These are phyloP conservation scores for Hyles lineata DNA, from an alignment of 2,888 invertebrate species.

Conservation along the genomic window DNA sequence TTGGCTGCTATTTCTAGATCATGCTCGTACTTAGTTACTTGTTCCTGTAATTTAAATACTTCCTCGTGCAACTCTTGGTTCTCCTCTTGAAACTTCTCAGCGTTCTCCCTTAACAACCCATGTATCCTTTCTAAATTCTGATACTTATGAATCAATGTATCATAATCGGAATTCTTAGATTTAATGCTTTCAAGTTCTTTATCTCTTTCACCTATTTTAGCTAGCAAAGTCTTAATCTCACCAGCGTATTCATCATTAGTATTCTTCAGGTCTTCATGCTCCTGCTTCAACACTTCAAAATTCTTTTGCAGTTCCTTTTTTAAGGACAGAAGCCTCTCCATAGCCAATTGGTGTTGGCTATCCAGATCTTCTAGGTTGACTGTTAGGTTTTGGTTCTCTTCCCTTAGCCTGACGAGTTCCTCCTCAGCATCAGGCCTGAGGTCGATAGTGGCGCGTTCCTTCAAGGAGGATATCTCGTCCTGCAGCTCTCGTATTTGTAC, in stretches of 20 bases:
- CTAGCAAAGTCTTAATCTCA: conserved; percentile 72
- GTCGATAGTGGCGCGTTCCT: conserved; percentile 58
- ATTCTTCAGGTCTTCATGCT: conserved; percentile 75
- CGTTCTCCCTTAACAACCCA: conserved; percentile 73
- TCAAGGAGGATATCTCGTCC: conserved; percentile 74
- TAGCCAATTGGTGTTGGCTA: conserved; percentile 88
- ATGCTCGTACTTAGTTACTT: conserved; percentile 77
- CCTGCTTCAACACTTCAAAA: conserved; percentile 76
- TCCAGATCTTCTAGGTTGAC: conserved; percentile 89
- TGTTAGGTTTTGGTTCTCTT: conserved; percentile 85
- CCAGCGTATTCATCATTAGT: conserved; percentile 75
- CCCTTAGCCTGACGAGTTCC: conserved; percentile 79
- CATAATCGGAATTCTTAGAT: conserved; percentile 61
- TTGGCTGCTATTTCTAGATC: conserved; percentile 70
- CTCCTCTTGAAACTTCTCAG: conserved; percentile 82
- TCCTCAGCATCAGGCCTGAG: conserved; percentile 60
- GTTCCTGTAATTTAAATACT: conserved; percentile 78
- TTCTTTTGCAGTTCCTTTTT: conserved; percentile 84
- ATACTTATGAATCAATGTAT: conserved; percentile 77
- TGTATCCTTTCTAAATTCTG: conserved; percentile 78
- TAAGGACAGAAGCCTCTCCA: conserved; percentile 83
- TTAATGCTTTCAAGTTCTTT: conserved; percentile 65
- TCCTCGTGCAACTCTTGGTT: conserved; percentile 83
- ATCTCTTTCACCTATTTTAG: conserved; percentile 76
- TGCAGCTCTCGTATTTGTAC: conserved; percentile 70